These are phyloP conservation scores for Ellobius talpinus DNA, from an alignment of 2,113 vertebrate genomes.

Conservation along the genomic window DNA sequence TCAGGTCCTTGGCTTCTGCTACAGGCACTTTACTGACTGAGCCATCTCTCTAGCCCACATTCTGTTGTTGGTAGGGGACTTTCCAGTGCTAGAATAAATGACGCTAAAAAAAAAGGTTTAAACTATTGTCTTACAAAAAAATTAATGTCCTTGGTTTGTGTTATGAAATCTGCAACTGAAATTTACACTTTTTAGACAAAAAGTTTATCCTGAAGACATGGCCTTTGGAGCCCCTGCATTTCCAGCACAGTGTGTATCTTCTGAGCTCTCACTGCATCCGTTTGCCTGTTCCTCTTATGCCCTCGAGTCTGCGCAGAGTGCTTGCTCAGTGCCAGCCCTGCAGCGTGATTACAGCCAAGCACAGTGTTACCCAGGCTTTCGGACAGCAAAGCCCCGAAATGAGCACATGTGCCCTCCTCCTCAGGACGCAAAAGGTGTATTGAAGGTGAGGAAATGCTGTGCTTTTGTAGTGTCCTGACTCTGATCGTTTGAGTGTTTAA, in stretches of 20 bases:
- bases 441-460: constrained; percentile 81
- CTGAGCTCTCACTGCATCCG: constrained; percentile 74
- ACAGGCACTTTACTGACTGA: neutral
- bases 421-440: constrained; percentile 73
- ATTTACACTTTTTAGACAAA: constrained; percentile 68
- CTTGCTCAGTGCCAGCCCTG: constrained; percentile 74
- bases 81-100: neutral
- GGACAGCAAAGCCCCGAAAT: constrained; percentile 56
- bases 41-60: neutral
- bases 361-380: constrained; percentile 56
- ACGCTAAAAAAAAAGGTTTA: neutral
- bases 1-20: neutral
- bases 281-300: constrained; percentile 76
- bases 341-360: constrained; percentile 62
- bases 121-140: constrained; percentile 42
- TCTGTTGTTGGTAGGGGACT: neutral
- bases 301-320: constrained; percentile 76
- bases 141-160: constrained; percentile 35
- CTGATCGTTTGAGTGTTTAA: neutral
- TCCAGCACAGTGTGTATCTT: constrained; percentile 76
- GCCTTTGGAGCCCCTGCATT: constrained; percentile 71
- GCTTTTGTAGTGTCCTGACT: neutral
- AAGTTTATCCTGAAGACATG: constrained; percentile 72
- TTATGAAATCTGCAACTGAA: constrained; percentile 58
- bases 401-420: constrained; percentile 65